Percentiles rank a stretch among this genome's conserved stretches.
These are phyloP conservation scores for Andrena haemorrhoa DNA, from an alignment of 2,888 invertebrate species.

Conservation along the genomic window DNA sequence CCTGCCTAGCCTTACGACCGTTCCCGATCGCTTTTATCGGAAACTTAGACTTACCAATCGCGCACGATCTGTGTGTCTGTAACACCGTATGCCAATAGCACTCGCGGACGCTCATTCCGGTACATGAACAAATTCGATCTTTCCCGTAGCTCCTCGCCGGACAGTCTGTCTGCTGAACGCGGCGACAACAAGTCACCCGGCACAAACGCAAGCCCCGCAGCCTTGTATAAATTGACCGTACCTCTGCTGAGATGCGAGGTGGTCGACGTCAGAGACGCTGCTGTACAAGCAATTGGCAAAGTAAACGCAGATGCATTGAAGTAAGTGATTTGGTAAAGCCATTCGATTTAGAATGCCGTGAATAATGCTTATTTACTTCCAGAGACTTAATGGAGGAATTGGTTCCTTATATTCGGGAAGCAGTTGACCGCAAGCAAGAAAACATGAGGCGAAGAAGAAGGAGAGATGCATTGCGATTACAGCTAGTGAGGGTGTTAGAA, in stretches of 20 bases:
- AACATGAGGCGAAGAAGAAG: conserved; percentile 96
- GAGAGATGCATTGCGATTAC: conserved; percentile 95
- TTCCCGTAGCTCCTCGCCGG: conserved; percentile 93
- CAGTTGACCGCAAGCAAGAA: conserved; percentile 98
- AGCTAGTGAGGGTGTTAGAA: conserved; percentile 96
- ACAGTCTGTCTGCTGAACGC: conserved; percentile 94
- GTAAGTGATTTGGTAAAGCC: conserved; percentile 86
- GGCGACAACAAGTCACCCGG: conserved; percentile 91
- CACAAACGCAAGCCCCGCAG: conserved; percentile 91
- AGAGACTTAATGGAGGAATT: conserved; percentile 99
- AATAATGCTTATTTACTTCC: conserved; percentile 51
- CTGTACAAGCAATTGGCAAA: conserved; percentile 96
- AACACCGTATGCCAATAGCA: background rate
- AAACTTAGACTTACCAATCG: conserved; percentile 47
- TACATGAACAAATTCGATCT: conserved; percentile 12
- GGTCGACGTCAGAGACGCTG: conserved; percentile 96
- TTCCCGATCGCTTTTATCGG: conserved; percentile 66
- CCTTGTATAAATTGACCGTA: conserved; percentile 96
- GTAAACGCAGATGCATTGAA: conserved; percentile 97
- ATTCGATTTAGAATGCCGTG: background rate
- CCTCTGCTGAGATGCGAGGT: conserved; percentile 97
- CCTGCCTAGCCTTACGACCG: conserved; percentile 68
- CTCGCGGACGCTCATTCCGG: background rate
- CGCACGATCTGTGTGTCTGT: conserved; percentile 41
- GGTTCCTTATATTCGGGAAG: conserved; percentile 95